Percentiles rank a stretch among this genome's conserved stretches.
These are phyloP conservation scores for Gymnopithys bicolor DNA, from an alignment of 2,797 vertebrate species.

Conservation along the genomic window DNA sequence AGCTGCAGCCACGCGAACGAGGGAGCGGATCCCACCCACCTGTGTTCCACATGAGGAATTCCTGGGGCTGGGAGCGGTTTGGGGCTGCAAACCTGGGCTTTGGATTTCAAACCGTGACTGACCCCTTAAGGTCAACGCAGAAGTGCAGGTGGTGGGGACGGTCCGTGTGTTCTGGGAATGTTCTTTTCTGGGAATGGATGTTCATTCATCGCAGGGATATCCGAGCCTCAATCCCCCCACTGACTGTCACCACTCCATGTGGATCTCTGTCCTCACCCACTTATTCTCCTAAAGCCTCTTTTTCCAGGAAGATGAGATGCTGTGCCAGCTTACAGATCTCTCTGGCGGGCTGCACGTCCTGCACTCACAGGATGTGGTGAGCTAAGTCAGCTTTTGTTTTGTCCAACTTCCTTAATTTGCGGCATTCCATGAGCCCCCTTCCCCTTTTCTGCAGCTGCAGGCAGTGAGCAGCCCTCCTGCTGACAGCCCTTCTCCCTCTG, in stretches of 20 bases:
- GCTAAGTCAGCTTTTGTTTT: background rate
- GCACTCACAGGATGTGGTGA: background rate
- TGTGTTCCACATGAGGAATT: background rate
- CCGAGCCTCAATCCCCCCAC: rapidly evolving
- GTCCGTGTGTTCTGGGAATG: background rate
- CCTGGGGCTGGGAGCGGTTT: background rate
- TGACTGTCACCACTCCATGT: rapidly evolving
- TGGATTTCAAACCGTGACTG: rapidly evolving
- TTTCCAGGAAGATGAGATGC: background rate
- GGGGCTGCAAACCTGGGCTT: background rate
- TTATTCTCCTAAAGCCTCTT: background rate
- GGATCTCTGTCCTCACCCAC: background rate
- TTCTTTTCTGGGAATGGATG: background rate
- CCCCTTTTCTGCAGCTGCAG: background rate
- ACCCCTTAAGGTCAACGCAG: rapidly evolving
- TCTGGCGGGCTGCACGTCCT: background rate
- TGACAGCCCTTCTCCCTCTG: background rate
- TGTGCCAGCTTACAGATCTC: background rate
- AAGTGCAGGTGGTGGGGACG: background rate
- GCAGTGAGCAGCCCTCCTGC: background rate
- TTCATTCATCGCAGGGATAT: rapidly evolving
- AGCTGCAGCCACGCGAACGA: background rate
- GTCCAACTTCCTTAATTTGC: background rate
- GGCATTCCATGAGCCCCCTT: background rate
- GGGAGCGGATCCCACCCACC: background rate